Evolutionary conservation across 2,797 vertebrate genomes (phyloP).

Genomic region (Odontamblyopus rebecca): DNA sequence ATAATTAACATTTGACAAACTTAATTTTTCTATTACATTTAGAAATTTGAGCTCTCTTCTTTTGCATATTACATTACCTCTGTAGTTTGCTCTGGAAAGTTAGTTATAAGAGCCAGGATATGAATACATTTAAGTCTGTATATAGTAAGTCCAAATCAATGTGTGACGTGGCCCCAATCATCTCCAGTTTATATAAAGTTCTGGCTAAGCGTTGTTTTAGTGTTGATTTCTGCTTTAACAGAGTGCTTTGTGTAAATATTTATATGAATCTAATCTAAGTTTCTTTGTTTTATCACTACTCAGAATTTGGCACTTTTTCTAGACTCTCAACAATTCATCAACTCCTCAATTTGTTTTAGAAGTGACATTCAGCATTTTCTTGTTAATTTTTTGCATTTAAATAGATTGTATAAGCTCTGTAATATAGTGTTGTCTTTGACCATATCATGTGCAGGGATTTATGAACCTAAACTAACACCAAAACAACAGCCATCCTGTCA

Average conservation of each 20-base stretch:
- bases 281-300: conserved; percentile 10
- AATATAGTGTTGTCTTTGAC: not conserved
- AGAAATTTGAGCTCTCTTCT: not conserved
- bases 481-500: not conserved
- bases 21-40: not conserved
- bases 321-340: conserved; percentile 1
- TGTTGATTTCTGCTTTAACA: conserved; percentile 16
- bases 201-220: conserved; percentile 12
- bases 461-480: not conserved
- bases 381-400: conserved; percentile 1
- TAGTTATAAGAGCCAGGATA: not conserved
- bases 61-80: not conserved
- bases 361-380: conserved; percentile 1
- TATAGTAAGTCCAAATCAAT: conserved; percentile 5
- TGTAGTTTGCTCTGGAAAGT: not conserved
- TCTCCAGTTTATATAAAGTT: not conserved
- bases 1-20: not conserved
- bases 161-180: conserved; percentile 11
- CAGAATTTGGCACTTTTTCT: conserved; percentile 29
- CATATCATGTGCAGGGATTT: conserved; percentile 7
- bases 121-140: not conserved
- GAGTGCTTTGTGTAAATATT: conserved; percentile 24
- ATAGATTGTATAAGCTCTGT: not conserved
- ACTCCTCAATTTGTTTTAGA: conserved; percentile 4
- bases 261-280: conserved; percentile 36